phyloP scores from a whole-genome alignment of 2,888 invertebrate species.

The Koerneria pararmatus region DNA sequence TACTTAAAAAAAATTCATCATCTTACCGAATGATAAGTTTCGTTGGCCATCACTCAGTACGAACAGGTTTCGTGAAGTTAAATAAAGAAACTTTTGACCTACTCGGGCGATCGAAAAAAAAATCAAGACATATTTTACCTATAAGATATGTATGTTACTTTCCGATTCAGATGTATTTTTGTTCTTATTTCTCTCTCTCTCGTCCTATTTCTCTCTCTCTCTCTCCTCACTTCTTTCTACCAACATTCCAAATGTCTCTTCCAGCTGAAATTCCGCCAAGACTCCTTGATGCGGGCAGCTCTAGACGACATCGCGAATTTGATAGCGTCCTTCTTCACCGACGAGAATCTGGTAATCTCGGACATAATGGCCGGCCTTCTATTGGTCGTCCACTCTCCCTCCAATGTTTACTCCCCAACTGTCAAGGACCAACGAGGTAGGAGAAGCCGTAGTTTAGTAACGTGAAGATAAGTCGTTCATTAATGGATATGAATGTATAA shows the following conservation, averaged over 20 bases:
- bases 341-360: conserved; percentile 75
- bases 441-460: too few species aligned
- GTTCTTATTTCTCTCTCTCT: neutral
- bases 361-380: conserved; percentile 75
- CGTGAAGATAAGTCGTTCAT: neutral
- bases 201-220: neutral
- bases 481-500: neutral
- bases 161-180: too few species aligned
- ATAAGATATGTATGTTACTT: too few species aligned
- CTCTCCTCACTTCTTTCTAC: too few species aligned
- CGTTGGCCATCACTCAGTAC: too few species aligned
- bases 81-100: too few species aligned
- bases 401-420: conserved; percentile 39
- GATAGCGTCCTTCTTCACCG: conserved; percentile 45
- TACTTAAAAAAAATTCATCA: too few species aligned
- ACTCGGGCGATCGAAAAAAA: too few species aligned
- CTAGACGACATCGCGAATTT: conserved; percentile 55
- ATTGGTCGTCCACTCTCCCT: conserved; percentile 66
- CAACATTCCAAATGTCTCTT: too few species aligned
- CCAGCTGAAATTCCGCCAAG: conserved; percentile 55
- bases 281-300: conserved; percentile 48
- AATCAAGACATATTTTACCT: too few species aligned
- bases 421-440: conserved; percentile 8
- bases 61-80: too few species aligned
- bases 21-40: too few species aligned